Conservation (phyloP, 92 coral and sea anemone species). For the Desmophyllum pertusum region DNA sequence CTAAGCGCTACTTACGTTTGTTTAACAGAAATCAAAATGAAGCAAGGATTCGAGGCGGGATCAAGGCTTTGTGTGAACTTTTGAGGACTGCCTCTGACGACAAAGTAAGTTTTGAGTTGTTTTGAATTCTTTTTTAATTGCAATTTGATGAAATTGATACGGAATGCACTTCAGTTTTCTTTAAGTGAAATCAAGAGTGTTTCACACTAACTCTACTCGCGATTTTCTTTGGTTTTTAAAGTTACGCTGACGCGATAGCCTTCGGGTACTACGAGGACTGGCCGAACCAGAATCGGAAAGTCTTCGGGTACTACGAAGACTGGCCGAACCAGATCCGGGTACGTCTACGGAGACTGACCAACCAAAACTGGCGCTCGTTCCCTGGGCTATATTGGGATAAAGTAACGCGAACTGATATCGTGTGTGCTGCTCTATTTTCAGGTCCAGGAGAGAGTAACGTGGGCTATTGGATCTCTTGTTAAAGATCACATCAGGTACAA, state of each 20-base stretch:
- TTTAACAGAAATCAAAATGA: conserved; percentile 72
- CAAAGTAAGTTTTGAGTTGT: conserved; percentile 58
- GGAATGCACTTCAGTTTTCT: not conserved
- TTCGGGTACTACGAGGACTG: not conserved
- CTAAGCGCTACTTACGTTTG: not conserved
- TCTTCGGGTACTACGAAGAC: not conserved
- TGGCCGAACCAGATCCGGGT: not conserved
- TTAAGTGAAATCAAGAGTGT: not conserved
- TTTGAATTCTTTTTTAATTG: not conserved
- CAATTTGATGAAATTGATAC: no score
- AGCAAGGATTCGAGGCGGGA: conserved; percentile 77
- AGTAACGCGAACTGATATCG: not conserved
- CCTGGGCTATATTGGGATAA: not conserved
- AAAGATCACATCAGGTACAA: conserved; percentile 79
- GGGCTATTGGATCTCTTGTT: conserved; percentile 86
- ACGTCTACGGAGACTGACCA: no score
- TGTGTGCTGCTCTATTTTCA: conserved; percentile 8
- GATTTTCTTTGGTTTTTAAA: no score
- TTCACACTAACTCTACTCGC: no score
- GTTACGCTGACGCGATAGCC: no score
- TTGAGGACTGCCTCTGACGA: conserved; percentile 60
- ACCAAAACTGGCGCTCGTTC: no score
- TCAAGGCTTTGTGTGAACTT: conserved; percentile 73
- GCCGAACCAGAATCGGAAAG: not conserved
- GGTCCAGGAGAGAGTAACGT: conserved; percentile 86